phyloP scores from a whole-genome alignment of 2,888 invertebrate genomes.

The Homarus gammarus region DNA sequence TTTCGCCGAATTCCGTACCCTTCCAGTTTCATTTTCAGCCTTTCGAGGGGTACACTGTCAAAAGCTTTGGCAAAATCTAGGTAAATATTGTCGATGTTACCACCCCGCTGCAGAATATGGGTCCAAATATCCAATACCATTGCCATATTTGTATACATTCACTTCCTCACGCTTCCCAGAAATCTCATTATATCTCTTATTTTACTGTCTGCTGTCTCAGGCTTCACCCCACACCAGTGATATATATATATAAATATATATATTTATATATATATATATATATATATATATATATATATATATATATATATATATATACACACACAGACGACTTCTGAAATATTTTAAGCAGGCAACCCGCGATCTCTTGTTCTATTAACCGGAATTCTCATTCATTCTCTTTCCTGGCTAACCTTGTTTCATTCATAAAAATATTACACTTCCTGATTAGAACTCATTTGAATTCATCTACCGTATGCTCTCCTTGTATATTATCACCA shows the following conservation, averaged over 20 bases:
- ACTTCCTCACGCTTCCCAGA: not conserved
- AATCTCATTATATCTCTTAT: not conserved
- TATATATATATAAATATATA: slow-evolving; percentile 51
- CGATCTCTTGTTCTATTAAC: not conserved
- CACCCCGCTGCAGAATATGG: too few relatives aligned
- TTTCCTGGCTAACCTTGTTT: not conserved
- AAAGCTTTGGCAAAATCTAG: too few relatives aligned
- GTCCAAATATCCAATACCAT: too few relatives aligned
- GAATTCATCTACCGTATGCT: too few relatives aligned
- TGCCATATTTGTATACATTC: too few relatives aligned
- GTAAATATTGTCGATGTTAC: too few relatives aligned
- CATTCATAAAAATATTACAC: too few relatives aligned
- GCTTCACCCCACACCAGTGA: not conserved
- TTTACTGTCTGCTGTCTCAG: not conserved
- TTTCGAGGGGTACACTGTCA: too few relatives aligned
- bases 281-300: slow-evolving; percentile 60
- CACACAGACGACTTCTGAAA: not conserved
- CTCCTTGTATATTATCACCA: too few relatives aligned
- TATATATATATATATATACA: slow-evolving; percentile 63
- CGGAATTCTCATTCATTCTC: not conserved
- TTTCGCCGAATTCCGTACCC: too few relatives aligned
- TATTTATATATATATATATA: slow-evolving; percentile 61
- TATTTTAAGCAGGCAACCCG: not conserved
- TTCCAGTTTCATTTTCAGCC: too few relatives aligned
- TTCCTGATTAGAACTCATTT: too few relatives aligned